Base-by-base conservation (phyloP, 2,888 invertebrate species). In the Acleris cristana region DNA sequence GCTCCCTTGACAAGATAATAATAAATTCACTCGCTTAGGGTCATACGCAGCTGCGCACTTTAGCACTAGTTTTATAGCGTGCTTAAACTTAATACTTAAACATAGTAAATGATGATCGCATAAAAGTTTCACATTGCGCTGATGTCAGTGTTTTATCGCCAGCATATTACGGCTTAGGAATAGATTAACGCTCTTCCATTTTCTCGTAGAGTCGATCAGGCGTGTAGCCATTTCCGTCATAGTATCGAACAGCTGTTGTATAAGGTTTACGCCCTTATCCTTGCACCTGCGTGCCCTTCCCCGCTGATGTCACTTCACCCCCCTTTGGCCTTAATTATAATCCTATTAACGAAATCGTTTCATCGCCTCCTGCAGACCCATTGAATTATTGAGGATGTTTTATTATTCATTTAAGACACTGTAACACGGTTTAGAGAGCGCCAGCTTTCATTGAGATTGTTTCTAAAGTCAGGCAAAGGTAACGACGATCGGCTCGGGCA, bases 211-310 rank as follows among this genome's bases (percentile, higher is more conserved):
- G 69, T 71, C 74, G 80, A 82, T 83, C 79, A 78, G 76, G 76
- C 78, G 82, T 79, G 76, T 76, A 82, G 82, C 76, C 77, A 83
- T 87, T 90, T 87, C 86, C 86, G 85, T 76, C 79, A 78, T 81
- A 78, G 82, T 73, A 78, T 78, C 71, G 80, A 87, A 85, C 92
- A 91, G 92, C 90, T 92, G 92, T 87, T 85, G 74, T 77, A 86
- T 89, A 89, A 34, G 88, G 88, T 88, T 64, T 86, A 90, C 89
- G 84, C 89, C 89, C 84, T 82, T 80, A 83, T 84, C 82, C 82
- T 81, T 79, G 86, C 92, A 92, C 92, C 92, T 92, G 92, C 89
- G 74, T 70, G 73, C 79, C 75, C 73, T 72, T 75, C 70, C 73
- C 72, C 75, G 70, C 71, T 74, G 74, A 74, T 80, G 79, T 80